Percentiles rank a stretch among this genome's conserved stretches.
phyloP scores from a whole-genome alignment of 2,888 invertebrate genomes.

The Pseudococcus longispinus region DNA sequence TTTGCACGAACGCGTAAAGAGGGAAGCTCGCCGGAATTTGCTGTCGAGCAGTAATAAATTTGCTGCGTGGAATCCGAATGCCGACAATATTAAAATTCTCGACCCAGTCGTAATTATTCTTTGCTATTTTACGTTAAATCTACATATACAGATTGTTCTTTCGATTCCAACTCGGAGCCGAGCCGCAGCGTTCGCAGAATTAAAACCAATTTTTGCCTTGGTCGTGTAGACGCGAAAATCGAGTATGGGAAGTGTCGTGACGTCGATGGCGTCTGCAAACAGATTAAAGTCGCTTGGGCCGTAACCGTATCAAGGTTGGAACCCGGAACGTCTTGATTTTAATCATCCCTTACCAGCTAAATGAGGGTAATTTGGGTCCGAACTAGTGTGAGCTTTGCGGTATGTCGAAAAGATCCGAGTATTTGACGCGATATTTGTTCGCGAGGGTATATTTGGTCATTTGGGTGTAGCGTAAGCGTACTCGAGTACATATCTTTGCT shows the following conservation, averaged over 20 bases:
- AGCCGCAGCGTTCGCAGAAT: constrained; percentile 34
- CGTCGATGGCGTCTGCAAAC: not conserved
- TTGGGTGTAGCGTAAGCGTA: too few relatives aligned
- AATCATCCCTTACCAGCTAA: not conserved
- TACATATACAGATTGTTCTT: constrained; percentile 45
- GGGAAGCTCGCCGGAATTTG: constrained; percentile 48
- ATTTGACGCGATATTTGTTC: too few relatives aligned
- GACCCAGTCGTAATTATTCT: constrained; percentile 55
- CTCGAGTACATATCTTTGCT: too few relatives aligned
- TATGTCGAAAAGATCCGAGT: too few relatives aligned
- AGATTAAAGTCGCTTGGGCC: not conserved
- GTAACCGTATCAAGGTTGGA: not conserved
- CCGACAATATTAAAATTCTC: constrained; percentile 57
- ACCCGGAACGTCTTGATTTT: not conserved
- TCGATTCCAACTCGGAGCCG: not conserved
- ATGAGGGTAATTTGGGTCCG: not conserved
- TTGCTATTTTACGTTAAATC: constrained; percentile 48
- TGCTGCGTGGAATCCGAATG: constrained; percentile 53
- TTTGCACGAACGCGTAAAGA: not conserved
- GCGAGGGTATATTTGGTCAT: too few relatives aligned
- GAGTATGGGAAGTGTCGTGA: not conserved
- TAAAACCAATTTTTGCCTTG: not conserved
- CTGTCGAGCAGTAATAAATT: constrained; percentile 52
- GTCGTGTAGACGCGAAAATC: not conserved
- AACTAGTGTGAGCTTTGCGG: too few relatives aligned